Conservation (phyloP, 2,888 invertebrate genomes). For the Acanthoscelides obtectus region DNA sequence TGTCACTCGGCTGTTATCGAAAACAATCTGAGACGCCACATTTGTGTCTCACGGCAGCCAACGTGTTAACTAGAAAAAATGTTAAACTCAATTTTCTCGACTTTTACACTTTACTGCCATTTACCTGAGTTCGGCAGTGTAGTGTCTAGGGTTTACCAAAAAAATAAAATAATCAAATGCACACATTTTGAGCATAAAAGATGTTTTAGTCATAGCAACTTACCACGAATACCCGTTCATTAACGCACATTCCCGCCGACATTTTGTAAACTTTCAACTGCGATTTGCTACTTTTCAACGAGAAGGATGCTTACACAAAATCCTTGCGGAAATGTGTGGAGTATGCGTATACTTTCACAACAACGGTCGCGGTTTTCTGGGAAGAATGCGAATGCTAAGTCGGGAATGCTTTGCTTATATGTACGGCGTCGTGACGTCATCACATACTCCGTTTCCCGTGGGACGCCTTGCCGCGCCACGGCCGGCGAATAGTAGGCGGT, state of each 20-base stretch:
- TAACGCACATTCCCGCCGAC: conserved; percentile 24
- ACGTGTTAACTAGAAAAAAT: too few relatives aligned
- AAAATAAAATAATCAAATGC: too few relatives aligned
- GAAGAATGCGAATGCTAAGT: neutral
- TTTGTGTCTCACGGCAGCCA: too few relatives aligned
- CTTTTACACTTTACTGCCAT: too few relatives aligned
- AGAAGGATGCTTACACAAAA: conserved; percentile 7
- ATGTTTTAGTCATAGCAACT: conserved; percentile 5
- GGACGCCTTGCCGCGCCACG: neutral
- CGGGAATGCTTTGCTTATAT: neutral
- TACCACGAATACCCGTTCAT: conserved; percentile 28
- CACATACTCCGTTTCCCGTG: neutral
- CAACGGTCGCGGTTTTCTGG: conserved; percentile 1
- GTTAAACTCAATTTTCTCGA: too few relatives aligned
- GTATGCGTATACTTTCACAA: neutral
- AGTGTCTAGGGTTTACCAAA: too few relatives aligned
- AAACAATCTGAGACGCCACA: too few relatives aligned
- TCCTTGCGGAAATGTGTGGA: conserved; percentile 2
- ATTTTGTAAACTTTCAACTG: neutral
- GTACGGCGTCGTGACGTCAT: neutral
- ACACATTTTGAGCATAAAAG: too few relatives aligned
- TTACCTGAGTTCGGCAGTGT: too few relatives aligned
- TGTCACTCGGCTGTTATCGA: too few relatives aligned
- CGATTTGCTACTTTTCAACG: neutral
- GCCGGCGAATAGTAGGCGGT: neutral